Conservation (phyloP, 2,113 vertebrate species). For the Crotalus helleri region DNA sequence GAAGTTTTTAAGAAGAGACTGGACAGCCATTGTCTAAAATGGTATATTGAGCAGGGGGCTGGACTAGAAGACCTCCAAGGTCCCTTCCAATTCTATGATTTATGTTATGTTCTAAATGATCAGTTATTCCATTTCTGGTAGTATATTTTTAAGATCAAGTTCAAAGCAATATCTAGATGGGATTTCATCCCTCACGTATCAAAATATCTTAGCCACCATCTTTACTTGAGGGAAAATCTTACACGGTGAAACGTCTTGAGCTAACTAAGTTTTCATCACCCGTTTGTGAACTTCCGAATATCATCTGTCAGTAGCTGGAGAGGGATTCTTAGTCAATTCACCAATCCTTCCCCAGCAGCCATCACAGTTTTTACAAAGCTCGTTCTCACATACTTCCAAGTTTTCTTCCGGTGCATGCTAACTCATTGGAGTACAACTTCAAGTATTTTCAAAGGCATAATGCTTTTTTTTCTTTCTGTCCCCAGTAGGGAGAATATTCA, state of each 20-base stretch:
- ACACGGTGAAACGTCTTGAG: neutral
- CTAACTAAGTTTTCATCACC: neutral
- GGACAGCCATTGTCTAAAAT: too few relatives aligned
- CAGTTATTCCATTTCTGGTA: too few relatives aligned
- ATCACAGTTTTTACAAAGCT: conserved; percentile 45
- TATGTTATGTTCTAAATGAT: too few relatives aligned
- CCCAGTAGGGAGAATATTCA: conserved; percentile 67
- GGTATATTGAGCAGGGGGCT: too few relatives aligned
- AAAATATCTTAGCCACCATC: too few relatives aligned
- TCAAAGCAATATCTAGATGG: too few relatives aligned
- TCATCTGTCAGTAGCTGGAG: neutral
- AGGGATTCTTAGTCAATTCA: neutral
- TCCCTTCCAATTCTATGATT: too few relatives aligned
- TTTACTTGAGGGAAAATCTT: neutral
- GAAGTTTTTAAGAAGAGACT: too few relatives aligned
- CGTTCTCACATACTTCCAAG: conserved; percentile 29
- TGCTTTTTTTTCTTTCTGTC: conserved; percentile 24
- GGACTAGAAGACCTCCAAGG: too few relatives aligned
- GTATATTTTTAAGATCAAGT: too few relatives aligned
- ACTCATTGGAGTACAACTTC: conserved; percentile 62
- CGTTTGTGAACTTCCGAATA: neutral
- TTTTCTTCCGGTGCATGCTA: conserved; percentile 51
- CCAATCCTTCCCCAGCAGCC: neutral
- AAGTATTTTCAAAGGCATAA: conserved; percentile 71
- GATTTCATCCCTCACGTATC: too few relatives aligned